Conservation (phyloP, 2,797 vertebrate genomes). For the Gymnodraco acuticeps region DNA sequence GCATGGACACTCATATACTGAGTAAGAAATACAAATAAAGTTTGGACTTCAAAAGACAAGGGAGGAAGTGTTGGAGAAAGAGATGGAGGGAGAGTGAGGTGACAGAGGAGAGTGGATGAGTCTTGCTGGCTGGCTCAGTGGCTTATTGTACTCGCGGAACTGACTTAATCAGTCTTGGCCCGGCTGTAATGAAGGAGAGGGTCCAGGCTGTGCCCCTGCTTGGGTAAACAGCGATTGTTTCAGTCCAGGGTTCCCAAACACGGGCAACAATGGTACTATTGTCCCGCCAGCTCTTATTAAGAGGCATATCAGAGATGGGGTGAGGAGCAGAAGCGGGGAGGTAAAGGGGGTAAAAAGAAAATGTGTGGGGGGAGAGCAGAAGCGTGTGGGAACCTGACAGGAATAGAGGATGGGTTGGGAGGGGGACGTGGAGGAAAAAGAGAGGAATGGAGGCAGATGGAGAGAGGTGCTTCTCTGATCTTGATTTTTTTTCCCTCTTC, state of each 20-base stretch:
- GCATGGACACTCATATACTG: slow-evolving; percentile 10
- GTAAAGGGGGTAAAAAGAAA: slow-evolving; percentile 35
- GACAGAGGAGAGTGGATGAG: slow-evolving; percentile 51
- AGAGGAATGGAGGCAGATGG: slow-evolving; percentile 70
- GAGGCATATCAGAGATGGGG: slow-evolving; percentile 76
- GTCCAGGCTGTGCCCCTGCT: slow-evolving; percentile 83
- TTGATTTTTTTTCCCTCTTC: slow-evolving; percentile 33
- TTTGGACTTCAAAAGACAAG: slow-evolving; percentile 49
- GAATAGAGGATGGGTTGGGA: slow-evolving; percentile 74
- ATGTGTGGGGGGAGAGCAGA: slow-evolving; percentile 70
- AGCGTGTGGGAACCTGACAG: slow-evolving; percentile 88
- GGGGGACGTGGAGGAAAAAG: slow-evolving; percentile 65
- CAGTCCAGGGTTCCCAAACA: slow-evolving; percentile 84
- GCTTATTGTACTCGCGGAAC: slow-evolving; percentile 83
- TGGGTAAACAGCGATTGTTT: slow-evolving; percentile 92
- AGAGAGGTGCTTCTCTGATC: slow-evolving; percentile 56
- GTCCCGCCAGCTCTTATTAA: slow-evolving; percentile 90
- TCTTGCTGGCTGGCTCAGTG: slow-evolving; percentile 76
- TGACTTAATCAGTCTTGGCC: slow-evolving; percentile 87
- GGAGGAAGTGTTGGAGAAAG: slow-evolving; percentile 53
- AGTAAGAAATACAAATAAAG: slow-evolving; percentile 31
- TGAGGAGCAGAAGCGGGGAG: slow-evolving; percentile 70
- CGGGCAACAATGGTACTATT: slow-evolving; percentile 90
- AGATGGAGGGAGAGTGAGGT: slow-evolving; percentile 48
- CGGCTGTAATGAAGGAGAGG: slow-evolving; percentile 72